Percentiles rank a stretch among this genome's conserved stretches.
Evolutionary conservation across 1,140 invertebrate species (phyloP).

Genomic region (Oreohelix idahoensis): DNA sequence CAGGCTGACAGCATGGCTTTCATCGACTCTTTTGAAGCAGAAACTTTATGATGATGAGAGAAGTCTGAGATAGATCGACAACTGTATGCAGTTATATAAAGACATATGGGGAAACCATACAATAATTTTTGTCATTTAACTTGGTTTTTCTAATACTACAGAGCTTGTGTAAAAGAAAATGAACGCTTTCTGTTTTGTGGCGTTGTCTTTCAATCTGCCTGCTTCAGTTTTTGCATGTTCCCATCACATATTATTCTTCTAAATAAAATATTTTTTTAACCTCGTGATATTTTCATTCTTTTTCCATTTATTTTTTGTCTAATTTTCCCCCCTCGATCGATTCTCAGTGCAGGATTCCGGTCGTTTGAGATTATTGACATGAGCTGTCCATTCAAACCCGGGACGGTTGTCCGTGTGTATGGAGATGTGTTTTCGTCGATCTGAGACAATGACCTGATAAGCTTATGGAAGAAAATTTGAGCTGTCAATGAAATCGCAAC

Average conservation of each 20-base stretch:
- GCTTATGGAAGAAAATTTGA: neutral
- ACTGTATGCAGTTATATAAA: no score
- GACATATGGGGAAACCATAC: no score
- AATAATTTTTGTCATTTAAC: neutral
- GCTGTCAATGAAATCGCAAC: conserved; percentile 24
- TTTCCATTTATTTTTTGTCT: neutral
- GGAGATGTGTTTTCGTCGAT: neutral
- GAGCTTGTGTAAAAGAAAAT: neutral
- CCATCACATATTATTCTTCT: neutral
- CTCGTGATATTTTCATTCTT: conserved; percentile 6
- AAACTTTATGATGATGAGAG: no score
- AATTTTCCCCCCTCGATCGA: neutral
- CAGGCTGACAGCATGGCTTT: no score
- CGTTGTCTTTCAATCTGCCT: neutral
- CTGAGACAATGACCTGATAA: conserved; percentile 12
- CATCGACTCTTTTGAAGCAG: no score
- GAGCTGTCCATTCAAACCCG: neutral
- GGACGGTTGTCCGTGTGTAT: neutral
- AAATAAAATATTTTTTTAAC: neutral
- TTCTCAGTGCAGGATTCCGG: neutral
- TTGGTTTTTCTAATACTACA: neutral
- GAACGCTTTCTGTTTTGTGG: neutral
- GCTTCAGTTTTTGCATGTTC: neutral
- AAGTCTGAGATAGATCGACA: no score
- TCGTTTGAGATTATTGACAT: conserved; percentile 32